Evolutionary conservation across 2,797 vertebrate genomes (phyloP).

Genomic region (Loriculus beryllinus): DNA sequence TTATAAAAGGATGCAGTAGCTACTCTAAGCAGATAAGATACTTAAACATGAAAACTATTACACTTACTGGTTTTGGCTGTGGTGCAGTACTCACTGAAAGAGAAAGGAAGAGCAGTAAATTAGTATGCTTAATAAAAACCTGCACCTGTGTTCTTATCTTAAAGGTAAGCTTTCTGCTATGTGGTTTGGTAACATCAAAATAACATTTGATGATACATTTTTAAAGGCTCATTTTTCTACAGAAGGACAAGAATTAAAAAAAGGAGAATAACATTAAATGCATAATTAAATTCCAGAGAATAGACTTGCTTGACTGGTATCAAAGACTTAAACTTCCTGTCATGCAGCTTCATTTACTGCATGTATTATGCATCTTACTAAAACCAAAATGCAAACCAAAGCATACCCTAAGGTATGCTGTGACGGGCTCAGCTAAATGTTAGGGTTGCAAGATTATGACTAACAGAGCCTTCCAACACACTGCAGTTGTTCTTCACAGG

Average conservation of each 20-base stretch:
- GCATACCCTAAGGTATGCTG: background rate
- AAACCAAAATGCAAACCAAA: constrained; percentile 32
- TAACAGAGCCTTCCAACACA: background rate
- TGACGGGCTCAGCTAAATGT: background rate
- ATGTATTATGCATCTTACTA: background rate
- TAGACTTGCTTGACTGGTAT: background rate
- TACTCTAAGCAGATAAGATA: background rate
- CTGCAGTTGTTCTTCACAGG: background rate
- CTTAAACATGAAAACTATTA: background rate
- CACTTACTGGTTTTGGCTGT: constrained; percentile 90
- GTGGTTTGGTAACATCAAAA: background rate
- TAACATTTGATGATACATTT: too few species aligned
- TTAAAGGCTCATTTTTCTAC: background rate
- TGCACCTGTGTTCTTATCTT: background rate
- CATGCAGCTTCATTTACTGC: background rate
- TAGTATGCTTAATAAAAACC: background rate
- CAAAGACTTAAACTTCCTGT: constrained; percentile 14
- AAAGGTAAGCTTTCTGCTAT: background rate
- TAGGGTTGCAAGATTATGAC: background rate
- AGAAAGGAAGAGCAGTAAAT: constrained; percentile 56
- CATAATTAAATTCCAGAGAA: background rate
- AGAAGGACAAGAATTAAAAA: background rate
- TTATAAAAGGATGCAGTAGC: background rate
- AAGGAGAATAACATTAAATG: background rate
- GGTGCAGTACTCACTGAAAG: constrained; percentile 94